Evolutionary conservation across 2,113 vertebrate genomes (phyloP), one percentile per base, ranked within the genome.

Genomic region (Cyphomyrus discorhynchus): DNA sequence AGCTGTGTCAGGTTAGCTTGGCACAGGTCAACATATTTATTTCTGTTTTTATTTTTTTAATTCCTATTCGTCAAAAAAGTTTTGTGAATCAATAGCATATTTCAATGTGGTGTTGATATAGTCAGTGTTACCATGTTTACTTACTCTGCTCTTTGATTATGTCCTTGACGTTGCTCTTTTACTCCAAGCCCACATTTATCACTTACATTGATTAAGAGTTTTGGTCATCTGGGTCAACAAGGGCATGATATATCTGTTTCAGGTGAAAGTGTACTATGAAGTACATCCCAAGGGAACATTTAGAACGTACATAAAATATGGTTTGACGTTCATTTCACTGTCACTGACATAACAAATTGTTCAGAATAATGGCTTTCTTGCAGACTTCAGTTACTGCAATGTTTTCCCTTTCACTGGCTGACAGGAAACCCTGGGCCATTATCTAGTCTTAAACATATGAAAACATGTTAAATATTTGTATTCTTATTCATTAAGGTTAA

Each of bases 401-500:
- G 82, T 91, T 56, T 84, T 47, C 21, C 35, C 85, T 6, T 49
- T 47, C 86, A 19, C 13, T 87, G 13, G 15, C 8, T 19, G 62
- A 11, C 62, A 31, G 52, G 35, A 58, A 80, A 80, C 52, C 1
- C 19, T 88, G 89, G 92, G 89, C 88, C 89, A 92, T 95, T 95
- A 95, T 95, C 94, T n/a, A 66, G 11, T 5, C 91, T 90, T 92
- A 91, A 93, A 94, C 94, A 95, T 95, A 95, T 93, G 93, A 92
- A 91, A 93, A 94, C 93, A 95, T 95, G 94, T 96, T 94, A 95
- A 95, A 95, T 94, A 95, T 96, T 96, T 94, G 90, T 93, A 91
- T 91, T 90, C 90, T 58, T 87, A 27, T 92, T 96, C 94, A 95
- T 95, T 96, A 93, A 95, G 95, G 95, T 95, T 92, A 93, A 47